Base-by-base conservation (phyloP, 1,140 invertebrate species). In the Micrasema longulum region DNA sequence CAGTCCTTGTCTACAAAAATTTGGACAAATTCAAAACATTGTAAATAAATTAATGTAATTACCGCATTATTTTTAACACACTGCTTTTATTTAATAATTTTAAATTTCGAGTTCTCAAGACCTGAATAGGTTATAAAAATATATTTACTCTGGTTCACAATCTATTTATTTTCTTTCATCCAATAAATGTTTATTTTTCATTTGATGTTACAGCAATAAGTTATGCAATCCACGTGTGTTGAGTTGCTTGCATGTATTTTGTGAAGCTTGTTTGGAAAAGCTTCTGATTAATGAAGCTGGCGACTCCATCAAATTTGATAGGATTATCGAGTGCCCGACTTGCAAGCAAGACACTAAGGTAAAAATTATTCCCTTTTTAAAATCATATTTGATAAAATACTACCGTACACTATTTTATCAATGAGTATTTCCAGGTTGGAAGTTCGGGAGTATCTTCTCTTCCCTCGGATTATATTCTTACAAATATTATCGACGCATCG, bases 221-320 rank as follows among this genome's bases (percentile, higher is more conserved):
- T 84, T 94, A 74, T 89, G 88, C 77, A 89, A 89, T 78, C 95
- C 96, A 47, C 89, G 95, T 75, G 91, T 97, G 43, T 87, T 98
- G 73, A 91, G 91, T 73, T 98, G 96, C 83, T 88, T 98, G 76
- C 96, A 97, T 86, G 94, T 95, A 4, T 97, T 96, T 84, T 97
- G 96, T 84, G 92, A 95, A 83, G 87, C 89, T 52, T 98, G 96
- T 79, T 85, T 97, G 73, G 91, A 94, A 77, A 93, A 93, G 79
- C 87, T 93, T 74, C 84, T 93, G 73, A 85, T 90, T 36, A 90
- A 92, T 77, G 92, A 91, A 78, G 87, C 86, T 50, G 89, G 88
- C 43, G 89, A 91, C 78, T 85, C 86, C 73, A 85, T 89, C 16
- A 86, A 76, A 82, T 87, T 79, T 76, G 86, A 87, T 76, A 83